Conservation (phyloP, 2,113 vertebrate genomes). For the Gracilinanus agilis region DNA sequence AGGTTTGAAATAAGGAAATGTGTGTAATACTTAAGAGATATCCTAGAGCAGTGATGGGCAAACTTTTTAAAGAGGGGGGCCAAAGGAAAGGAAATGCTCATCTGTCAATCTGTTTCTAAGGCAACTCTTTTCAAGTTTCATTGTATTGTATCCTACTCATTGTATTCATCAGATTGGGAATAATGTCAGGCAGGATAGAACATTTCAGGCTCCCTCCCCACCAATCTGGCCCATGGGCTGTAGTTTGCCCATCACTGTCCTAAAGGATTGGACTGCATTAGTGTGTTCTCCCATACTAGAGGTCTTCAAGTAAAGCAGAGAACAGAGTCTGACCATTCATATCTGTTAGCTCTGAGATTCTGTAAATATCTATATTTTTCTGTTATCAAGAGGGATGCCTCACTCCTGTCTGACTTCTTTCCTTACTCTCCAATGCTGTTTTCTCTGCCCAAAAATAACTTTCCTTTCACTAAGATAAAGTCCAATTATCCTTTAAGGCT, state of each 20-base stretch:
- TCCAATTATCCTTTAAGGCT: background rate
- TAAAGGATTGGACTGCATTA: no score
- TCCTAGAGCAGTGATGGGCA: no score
- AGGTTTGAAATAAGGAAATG: background rate
- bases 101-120: no score
- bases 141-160: no score
- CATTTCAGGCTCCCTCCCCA: no score
- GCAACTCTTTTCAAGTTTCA: no score
- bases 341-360: background rate
- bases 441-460: background rate
- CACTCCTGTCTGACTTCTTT: background rate
- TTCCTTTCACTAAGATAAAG: background rate
- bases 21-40: background rate
- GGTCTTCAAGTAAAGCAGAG: background rate
- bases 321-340: background rate
- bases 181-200: no score
- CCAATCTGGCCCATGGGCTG: no score
- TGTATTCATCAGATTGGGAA: no score
- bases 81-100: no score
- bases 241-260: no score
- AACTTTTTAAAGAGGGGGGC: no score
- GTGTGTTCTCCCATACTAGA: background rate
- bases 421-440: background rate
- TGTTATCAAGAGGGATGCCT: background rate
- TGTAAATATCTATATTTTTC: background rate